Percentiles rank a stretch among this genome's conserved stretches.
phyloP scores from a whole-genome alignment of 2,888 invertebrate species.

The Patella pellucida region DNA sequence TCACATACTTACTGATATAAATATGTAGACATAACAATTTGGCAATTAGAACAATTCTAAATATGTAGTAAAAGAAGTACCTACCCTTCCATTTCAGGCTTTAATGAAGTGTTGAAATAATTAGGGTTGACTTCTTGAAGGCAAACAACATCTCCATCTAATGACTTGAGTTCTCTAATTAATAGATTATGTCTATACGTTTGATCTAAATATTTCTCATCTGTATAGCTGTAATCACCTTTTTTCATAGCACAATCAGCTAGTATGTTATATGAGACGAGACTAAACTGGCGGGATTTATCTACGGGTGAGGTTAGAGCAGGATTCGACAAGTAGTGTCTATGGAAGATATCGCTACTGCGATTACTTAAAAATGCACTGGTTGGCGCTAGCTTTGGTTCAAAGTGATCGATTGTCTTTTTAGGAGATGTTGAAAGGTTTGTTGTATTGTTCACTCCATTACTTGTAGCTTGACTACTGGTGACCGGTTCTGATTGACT shows the following conservation, averaged over 20 bases:
- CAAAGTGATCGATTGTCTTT: slow-evolving; percentile 14
- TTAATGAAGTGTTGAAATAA: slow-evolving; percentile 50
- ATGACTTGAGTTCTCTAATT: slow-evolving; percentile 60
- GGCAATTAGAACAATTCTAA: too few species aligned
- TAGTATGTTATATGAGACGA: slow-evolving; percentile 68
- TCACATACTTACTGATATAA: too few species aligned
- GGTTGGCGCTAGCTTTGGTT: slow-evolving; percentile 23
- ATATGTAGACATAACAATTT: too few species aligned
- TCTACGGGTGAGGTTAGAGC: slow-evolving; percentile 38
- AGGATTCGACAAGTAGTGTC: slow-evolving; percentile 53
- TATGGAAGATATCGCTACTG: slow-evolving; percentile 32
- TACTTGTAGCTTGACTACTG: slow-evolving; percentile 8
- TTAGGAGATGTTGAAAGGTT: slow-evolving; percentile 1
- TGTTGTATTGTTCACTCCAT: slow-evolving; percentile 14
- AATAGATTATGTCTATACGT: slow-evolving; percentile 58
- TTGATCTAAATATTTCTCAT: slow-evolving; percentile 49
- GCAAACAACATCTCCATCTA: slow-evolving; percentile 68
- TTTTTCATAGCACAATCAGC: slow-evolving; percentile 65
- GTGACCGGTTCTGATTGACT: neutral
- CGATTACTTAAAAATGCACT: neutral
- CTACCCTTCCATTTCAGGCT: slow-evolving; percentile 56
- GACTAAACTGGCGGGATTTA: slow-evolving; percentile 53
- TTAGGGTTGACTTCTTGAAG: slow-evolving; percentile 66
- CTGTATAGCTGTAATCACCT: slow-evolving; percentile 54
- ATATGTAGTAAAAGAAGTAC: slow-evolving; percentile 14